Evolutionary conservation across 2,113 vertebrate species (phyloP).

Genomic region (Pterocles burchelli): DNA sequence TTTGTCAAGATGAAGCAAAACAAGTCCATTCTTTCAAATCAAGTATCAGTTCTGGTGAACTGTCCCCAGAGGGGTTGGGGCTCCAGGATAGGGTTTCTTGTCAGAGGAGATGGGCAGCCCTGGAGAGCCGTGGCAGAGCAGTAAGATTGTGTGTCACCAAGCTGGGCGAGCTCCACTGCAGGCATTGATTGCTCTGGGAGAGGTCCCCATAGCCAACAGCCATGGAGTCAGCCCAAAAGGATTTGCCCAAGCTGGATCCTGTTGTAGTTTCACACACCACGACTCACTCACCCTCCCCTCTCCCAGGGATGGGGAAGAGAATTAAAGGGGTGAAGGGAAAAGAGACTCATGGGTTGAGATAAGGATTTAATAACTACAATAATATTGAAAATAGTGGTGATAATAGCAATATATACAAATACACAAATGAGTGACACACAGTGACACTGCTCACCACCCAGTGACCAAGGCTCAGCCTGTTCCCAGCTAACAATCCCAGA

Average conservation of each 20-base stretch:
- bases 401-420: too few species aligned
- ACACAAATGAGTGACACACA: too few species aligned
- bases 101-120: not conserved
- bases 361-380: too few species aligned
- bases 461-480: too few species aligned
- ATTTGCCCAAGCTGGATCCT: not conserved
- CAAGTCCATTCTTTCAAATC: slow-evolving; percentile 27
- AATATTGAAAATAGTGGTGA: too few species aligned
- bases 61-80: slow-evolving; percentile 30
- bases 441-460: too few species aligned
- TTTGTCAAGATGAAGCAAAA: slow-evolving; percentile 58
- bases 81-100: slow-evolving; percentile 29
- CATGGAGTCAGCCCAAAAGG: not conserved
- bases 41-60: slow-evolving; percentile 22
- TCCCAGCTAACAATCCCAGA: too few species aligned
- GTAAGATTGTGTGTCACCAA: not conserved
- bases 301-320: too few species aligned
- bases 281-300: too few species aligned
- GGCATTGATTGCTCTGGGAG: not conserved
- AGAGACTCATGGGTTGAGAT: too few species aligned
- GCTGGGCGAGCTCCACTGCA: not conserved
- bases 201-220: not conserved
- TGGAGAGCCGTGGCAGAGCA: not conserved
- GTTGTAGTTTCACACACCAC: too few species aligned
- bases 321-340: too few species aligned